Evolutionary conservation across 1,140 invertebrate species (phyloP), one percentile per base, ranked within the genome.

Genomic region (Brachionus sp.): DNA sequence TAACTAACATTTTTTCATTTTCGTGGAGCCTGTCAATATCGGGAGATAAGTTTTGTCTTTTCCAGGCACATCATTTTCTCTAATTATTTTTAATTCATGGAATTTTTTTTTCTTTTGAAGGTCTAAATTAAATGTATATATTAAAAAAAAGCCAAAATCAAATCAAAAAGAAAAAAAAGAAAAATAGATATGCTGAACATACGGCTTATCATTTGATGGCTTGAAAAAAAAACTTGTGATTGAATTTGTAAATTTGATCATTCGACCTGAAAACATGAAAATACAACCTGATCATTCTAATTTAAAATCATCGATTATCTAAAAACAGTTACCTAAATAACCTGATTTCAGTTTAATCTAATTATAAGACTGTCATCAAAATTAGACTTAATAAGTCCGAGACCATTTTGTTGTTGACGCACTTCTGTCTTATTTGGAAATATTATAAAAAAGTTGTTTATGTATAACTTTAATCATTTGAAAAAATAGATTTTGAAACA

Each of bases 281-380:
- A 23, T 66, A 66, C 23, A 66, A 66, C 25, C 25, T 33, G 64
- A 66, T 33, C 33, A 66, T 37, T 35, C 5, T 13, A 16, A 66
- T 7, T 13, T 33, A 66, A 25, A 66, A 66, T 66, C 29, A 66
- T 13, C 25, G 5, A 33, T 66, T 33, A 33, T 66, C 33, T 66
- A 29, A 33, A 33, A 66, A 66, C 33, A 57, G 50, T 57, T 57
- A 57, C 50, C 5, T 57, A 57, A 16, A 57, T 57, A 57, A 57
- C 50, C 50, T n/a, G 19, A 57, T 66, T 12, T 25, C 33, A 29
- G 23, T 23, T 33, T 37, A 66, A 70, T 70, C 66, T 70, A 70
- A 70, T 70, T 70, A 37, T 39, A 37, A 70, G 66, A 70, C 66
- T 70, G 66, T 70, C 66, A 10, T 42, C 37, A 39, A 70, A 70